Base-by-base conservation (phyloP, 1,140 invertebrate genomes). In the Drosophila tropicalis region DNA sequence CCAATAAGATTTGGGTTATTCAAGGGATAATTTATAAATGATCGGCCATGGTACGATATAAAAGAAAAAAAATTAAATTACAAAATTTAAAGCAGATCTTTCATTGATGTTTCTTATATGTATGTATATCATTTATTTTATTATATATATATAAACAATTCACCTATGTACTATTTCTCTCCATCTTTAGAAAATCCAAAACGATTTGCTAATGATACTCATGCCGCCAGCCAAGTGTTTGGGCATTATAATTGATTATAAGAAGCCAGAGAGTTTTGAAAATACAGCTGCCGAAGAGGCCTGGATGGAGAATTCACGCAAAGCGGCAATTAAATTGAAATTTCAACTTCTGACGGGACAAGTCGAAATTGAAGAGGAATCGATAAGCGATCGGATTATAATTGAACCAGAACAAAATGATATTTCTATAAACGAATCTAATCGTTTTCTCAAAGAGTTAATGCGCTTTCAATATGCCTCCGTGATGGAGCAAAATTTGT, bases 271-370 rank as follows among this genome's bases (percentile, higher is more conserved):
- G 15, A 80, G 73, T 1, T 94, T 94, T 61, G 92, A 93, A 55
- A 93, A 55, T 51, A 89, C 94, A 5, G 92, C 93, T n/a, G 93
- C 92, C 0, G 90, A 93, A 25, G 65, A 93, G 1, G 93, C 94
- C 40, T 96, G 95, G 95, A 92, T 95, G 57, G 93, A 94, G 55
- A 93, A 93, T 6, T 92, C 93, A 0, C 94, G 93, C 0, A 92
- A 92, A 13, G 94, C 95, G 44, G 94, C 94, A n/a, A 60, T 86
- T 22, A 90, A 93, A 32, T 44, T 93, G 1, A 91, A 92, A 62
- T 58, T 92, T 0, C 83, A 90, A 75, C 54, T 93, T 86, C 94
- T 95, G 80, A 93, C 92, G 22, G 95, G 94, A 0, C 93, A 95
- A 87, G 92, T 95, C 19, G 93, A 94, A 32, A 89, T 94, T 0